phyloP scores from a whole-genome alignment of 2,113 vertebrate genomes.

The Chrysochloris asiatica region DNA sequence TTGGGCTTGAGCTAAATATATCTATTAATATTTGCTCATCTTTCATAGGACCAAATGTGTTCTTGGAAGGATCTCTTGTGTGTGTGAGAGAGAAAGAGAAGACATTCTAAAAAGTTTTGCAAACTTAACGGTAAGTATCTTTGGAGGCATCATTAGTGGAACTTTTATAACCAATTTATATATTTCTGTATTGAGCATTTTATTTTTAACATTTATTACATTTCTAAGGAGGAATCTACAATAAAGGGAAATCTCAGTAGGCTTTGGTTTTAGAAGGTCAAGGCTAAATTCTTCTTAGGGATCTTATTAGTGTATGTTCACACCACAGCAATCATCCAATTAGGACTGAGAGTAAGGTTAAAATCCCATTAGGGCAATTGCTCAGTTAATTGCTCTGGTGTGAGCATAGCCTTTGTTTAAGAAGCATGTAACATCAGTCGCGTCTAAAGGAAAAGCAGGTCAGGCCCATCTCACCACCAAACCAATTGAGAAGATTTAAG shows the following conservation, averaged over 20 bases:
- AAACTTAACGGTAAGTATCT: background rate
- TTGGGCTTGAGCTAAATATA: background rate
- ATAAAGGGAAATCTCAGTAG: background rate
- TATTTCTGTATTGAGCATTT: background rate
- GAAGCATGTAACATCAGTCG: conserved; percentile 2
- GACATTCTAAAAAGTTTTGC: background rate
- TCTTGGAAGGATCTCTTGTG: background rate
- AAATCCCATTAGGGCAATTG: conserved; percentile 66
- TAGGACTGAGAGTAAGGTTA: conserved; percentile 58
- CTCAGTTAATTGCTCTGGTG: conserved; percentile 62
- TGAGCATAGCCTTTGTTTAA: conserved; percentile 48
- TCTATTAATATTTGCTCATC: background rate
- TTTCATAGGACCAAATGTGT: background rate
- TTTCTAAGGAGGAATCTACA: background rate
- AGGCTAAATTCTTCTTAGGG: conserved; percentile 43
- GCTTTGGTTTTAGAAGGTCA: conserved; percentile 41
- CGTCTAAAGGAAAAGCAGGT: conserved; percentile 28
- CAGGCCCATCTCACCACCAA: conserved; percentile 40
- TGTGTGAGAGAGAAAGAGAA: background rate
- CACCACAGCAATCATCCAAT: conserved; percentile 39
- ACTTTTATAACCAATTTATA: background rate
- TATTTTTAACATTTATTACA: conserved; percentile 30
- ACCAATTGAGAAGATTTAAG: conserved; percentile 68
- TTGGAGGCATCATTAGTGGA: background rate
- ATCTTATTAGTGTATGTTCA: conserved; percentile 45